Evolutionary conservation across 2,113 vertebrate species (phyloP).

Genomic region (Brienomyrus brachyistius): DNA sequence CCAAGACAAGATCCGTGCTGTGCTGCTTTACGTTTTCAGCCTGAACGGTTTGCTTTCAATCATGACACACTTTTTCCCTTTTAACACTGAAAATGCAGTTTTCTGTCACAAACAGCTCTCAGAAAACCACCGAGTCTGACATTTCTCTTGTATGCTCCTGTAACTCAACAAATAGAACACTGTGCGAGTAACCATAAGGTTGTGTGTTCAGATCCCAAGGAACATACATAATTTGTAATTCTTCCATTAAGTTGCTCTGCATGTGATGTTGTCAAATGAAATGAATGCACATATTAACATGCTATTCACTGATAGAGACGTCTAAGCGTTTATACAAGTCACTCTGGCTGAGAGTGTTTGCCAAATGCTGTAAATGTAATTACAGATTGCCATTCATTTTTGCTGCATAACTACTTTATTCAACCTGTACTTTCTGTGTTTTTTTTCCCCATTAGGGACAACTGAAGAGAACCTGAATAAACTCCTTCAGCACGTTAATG

Average conservation of each 20-base stretch:
- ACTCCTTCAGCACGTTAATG: conserved; percentile 89
- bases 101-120: not conserved
- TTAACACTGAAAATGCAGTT: not conserved
- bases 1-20: conserved; percentile 77
- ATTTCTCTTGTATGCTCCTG: not conserved
- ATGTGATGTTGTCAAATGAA: no score
- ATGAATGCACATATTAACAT: no score
- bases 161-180: no score
- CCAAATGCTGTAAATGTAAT: not conserved
- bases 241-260: no score
- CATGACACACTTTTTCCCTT: not conserved
- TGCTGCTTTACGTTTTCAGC: conserved; percentile 93
- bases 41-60: conserved; percentile 67
- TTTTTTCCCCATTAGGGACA: conserved; percentile 65
- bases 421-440: not conserved
- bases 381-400: not conserved
- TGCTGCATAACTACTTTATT: not conserved
- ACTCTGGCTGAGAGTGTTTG: no score
- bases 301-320: no score
- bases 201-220: no score
- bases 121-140: not conserved
- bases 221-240: no score
- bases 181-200: no score
- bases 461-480: conserved; percentile 91
- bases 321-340: no score